Percentiles rank a stretch among this genome's conserved stretches.
Evolutionary conservation across 2,113 vertebrate genomes (phyloP).

Genomic region (Eira barbara): DNA sequence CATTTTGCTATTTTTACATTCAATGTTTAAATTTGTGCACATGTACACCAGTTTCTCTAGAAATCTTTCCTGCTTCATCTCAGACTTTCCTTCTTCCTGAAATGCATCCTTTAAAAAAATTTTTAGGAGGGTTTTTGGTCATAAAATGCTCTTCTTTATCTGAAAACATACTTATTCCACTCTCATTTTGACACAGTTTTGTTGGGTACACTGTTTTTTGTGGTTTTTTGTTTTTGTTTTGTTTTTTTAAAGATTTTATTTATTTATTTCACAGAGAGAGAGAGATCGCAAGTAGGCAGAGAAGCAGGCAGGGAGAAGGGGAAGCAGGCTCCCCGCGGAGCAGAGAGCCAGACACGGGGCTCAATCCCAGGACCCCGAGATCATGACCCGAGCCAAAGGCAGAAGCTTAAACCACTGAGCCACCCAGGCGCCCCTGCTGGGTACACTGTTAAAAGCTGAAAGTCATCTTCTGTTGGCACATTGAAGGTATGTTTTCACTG

Average conservation of each 20-base stretch:
- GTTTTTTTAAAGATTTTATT: no score
- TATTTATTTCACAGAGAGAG: no score
- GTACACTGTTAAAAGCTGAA: neutral
- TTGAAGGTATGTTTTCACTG: neutral
- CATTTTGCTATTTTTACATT: neutral
- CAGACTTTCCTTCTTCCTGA: neutral
- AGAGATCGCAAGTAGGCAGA: no score
- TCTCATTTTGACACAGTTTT: constrained; percentile 16
- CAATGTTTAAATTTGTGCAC: neutral
- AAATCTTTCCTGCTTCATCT: neutral
- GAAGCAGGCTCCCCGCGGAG: no score
- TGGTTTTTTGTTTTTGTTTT: no score
- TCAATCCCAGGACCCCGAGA: no score
- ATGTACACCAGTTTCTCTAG: neutral
- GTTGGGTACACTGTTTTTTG: no score
- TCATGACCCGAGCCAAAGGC: no score
- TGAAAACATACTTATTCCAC: neutral
- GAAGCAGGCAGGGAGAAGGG: no score
- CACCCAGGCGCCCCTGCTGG: no score
- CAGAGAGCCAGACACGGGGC: no score
- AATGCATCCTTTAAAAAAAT: neutral
- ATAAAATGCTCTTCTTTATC: neutral
- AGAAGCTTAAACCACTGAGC: no score
- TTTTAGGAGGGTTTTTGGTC: neutral
- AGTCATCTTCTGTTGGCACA: neutral